Evolutionary conservation across 2,888 invertebrate genomes (phyloP).

Genomic region (Seira sanloemensis): DNA sequence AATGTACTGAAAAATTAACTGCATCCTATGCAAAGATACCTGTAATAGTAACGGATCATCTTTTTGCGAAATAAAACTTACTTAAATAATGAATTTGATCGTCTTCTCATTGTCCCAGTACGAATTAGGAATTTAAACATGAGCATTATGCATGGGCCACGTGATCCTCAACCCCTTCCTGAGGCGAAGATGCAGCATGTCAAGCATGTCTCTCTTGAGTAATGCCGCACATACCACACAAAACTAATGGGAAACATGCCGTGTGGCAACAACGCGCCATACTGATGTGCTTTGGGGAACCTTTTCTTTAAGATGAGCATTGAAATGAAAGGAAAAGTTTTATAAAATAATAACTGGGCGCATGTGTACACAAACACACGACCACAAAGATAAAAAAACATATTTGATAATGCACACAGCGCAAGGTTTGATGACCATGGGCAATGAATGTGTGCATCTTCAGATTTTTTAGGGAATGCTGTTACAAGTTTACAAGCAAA

Average conservation of each 20-base stretch:
- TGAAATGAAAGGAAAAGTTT: constrained; percentile 51
- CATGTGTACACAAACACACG: neutral
- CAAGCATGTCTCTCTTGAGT: constrained; percentile 18
- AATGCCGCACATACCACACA: constrained; percentile 23
- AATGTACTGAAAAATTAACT: constrained; percentile 26
- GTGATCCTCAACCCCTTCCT: too few relatives aligned
- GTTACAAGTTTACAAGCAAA: neutral
- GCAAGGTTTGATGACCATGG: constrained; percentile 31
- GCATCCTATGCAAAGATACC: neutral
- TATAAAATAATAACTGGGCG: neutral
- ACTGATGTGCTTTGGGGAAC: neutral
- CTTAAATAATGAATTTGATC: neutral
- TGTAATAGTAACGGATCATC: too few relatives aligned
- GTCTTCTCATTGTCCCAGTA: neutral
- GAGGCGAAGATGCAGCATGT: neutral
- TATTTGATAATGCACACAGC: neutral
- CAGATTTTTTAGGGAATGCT: neutral
- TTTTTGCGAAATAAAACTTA: neutral
- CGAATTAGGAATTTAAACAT: constrained; percentile 24
- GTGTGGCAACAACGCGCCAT: too few relatives aligned
- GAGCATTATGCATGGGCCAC: constrained; percentile 25
- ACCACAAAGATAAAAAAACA: neutral
- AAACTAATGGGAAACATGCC: constrained; percentile 37
- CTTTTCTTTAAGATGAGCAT: constrained; percentile 4
- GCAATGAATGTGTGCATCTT: constrained; percentile 35